phyloP scores from a whole-genome alignment of 2,797 vertebrate species.

The Poecilia gillii region DNA sequence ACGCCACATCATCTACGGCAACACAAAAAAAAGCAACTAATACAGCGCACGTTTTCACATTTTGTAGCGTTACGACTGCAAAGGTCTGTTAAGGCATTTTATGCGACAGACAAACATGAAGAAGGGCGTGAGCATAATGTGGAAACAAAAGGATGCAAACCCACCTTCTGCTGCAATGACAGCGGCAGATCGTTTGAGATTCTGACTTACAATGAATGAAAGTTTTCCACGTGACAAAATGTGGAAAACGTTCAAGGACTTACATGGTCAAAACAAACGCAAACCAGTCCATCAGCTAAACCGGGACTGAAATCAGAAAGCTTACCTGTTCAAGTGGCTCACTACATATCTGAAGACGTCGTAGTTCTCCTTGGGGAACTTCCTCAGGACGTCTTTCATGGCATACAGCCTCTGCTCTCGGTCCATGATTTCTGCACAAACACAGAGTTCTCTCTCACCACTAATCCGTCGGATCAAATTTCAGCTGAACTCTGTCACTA shows the following conservation, averaged over 20 bases:
- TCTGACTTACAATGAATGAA: neutral
- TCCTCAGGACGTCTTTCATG: conserved; percentile 92
- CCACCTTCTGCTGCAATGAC: neutral
- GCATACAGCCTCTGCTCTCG: conserved; percentile 92
- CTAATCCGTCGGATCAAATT: conserved; percentile 20
- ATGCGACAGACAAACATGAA: neutral
- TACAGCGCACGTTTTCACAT: neutral
- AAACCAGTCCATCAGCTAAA: conserved; percentile 12
- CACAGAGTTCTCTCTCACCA: conserved; percentile 23
- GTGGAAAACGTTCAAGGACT: neutral
- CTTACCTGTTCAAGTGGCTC: conserved; percentile 93
- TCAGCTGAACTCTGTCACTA: conserved; percentile 19
- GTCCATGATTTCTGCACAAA: conserved; percentile 89
- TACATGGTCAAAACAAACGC: conserved; percentile 9
- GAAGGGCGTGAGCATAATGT: neutral
- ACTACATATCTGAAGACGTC: conserved; percentile 96
- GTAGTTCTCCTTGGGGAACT: conserved; percentile 93
- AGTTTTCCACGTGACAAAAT: neutral
- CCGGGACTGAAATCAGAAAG: conserved; percentile 14
- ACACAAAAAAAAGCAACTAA: neutral
- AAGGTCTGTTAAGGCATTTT: neutral
- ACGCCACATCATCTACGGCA: neutral
- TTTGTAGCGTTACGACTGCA: neutral
- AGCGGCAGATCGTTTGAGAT: neutral
- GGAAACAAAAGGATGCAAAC: neutral